These are phyloP conservation scores for Brachyhypopomus occidentalis DNA, from an alignment of 2,113 vertebrate species.

Conservation along the genomic window DNA sequence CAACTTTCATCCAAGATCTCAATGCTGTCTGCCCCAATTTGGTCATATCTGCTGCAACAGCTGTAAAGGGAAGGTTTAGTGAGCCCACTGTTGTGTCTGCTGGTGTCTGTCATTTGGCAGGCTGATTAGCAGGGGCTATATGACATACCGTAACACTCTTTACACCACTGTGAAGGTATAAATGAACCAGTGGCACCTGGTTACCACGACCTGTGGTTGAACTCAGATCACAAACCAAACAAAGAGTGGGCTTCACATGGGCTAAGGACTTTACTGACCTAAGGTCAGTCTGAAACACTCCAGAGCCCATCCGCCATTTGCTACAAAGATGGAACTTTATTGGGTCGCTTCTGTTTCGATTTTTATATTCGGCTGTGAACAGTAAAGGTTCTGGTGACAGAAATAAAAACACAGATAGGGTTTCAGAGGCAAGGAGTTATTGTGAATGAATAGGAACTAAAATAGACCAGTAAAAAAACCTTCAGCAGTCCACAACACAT, in stretches of 20 bases:
- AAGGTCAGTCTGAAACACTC: slow-evolving; percentile 70
- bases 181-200: slow-evolving; percentile 69
- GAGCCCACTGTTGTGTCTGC: slow-evolving; percentile 44
- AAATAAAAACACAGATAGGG: background rate
- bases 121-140: slow-evolving; percentile 50
- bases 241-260: slow-evolving; percentile 69
- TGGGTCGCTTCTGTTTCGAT: slow-evolving; percentile 10
- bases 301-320: slow-evolving; percentile 62
- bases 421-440: background rate
- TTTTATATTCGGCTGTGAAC: background rate
- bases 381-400: background rate
- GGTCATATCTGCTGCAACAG: slow-evolving; percentile 37
- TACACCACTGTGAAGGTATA: slow-evolving; percentile 49
- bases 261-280: slow-evolving; percentile 68
- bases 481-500: background rate
- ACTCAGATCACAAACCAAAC: slow-evolving; percentile 65
- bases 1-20: slow-evolving; percentile 42
- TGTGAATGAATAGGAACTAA: background rate
- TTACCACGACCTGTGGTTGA: slow-evolving; percentile 67
- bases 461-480: background rate
- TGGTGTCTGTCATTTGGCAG: slow-evolving; percentile 31
- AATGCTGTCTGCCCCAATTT: slow-evolving; percentile 12
- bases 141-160: slow-evolving; percentile 43
- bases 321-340: slow-evolving; percentile 52
- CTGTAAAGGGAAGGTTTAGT: slow-evolving; percentile 45